A percentile compares a stretch with the other conserved stretches of the same genome.
These are phyloP conservation scores for Phorcus lineatus DNA, from an alignment of 2,888 invertebrate genomes.

Conservation along the genomic window DNA sequence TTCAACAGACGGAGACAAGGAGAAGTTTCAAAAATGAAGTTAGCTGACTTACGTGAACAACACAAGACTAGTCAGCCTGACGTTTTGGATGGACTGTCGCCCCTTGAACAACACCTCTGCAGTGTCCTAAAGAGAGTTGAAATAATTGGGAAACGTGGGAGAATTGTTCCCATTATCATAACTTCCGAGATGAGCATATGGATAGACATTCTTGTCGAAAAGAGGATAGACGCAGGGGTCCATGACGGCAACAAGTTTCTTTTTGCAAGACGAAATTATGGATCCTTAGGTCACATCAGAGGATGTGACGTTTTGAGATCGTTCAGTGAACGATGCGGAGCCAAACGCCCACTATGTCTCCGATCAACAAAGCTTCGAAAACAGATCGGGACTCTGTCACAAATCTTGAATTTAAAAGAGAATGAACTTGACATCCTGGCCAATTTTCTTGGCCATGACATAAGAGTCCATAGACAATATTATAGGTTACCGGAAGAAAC, in stretches of 20 bases:
- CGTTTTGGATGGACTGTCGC: background rate
- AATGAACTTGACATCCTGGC: slow-evolving; percentile 37
- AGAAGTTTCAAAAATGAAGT: slow-evolving; percentile 14
- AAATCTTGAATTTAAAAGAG: slow-evolving; percentile 36
- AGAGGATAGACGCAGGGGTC: slow-evolving; percentile 5
- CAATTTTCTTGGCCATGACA: slow-evolving; percentile 34
- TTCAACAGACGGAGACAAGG: slow-evolving; percentile 31
- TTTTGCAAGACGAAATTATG: slow-evolving; percentile 11
- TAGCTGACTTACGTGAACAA: background rate
- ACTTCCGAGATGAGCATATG: background rate
- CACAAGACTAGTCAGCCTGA: background rate
- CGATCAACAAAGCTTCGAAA: slow-evolving; percentile 35
- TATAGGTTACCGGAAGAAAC: slow-evolving; percentile 33
- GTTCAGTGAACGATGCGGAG: background rate
- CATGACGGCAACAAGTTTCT: slow-evolving; percentile 8
- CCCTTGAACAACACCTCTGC: slow-evolving; percentile 16
- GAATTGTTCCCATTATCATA: slow-evolving; percentile 24
- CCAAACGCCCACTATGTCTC: slow-evolving; percentile 25
- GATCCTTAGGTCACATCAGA: slow-evolving; percentile 13
- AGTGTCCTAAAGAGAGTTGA: background rate
- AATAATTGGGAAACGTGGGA: slow-evolving; percentile 17
- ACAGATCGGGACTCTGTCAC: slow-evolving; percentile 37
- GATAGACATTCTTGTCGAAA: background rate
- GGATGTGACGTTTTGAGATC: background rate
- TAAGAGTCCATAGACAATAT: slow-evolving; percentile 35